phyloP scores from a whole-genome alignment of 2,888 invertebrate genomes.

The Scaptodrosophila latifasciaeformis region DNA sequence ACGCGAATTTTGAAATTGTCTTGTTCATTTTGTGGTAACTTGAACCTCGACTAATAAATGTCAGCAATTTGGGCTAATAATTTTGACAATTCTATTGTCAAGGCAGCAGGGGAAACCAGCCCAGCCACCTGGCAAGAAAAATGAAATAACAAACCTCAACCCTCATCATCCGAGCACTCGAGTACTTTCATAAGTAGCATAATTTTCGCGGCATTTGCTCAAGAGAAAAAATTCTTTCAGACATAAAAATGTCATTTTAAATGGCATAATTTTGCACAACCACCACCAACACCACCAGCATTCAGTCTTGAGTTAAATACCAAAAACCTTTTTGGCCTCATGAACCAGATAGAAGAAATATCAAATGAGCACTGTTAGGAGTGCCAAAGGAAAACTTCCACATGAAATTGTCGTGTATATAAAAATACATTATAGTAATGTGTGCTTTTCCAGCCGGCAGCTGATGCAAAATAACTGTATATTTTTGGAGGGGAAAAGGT shows the following conservation, averaged over 20 bases:
- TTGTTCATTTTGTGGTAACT: constrained; percentile 14
- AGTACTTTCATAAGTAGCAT: constrained; percentile 29
- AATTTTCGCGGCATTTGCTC: constrained; percentile 32
- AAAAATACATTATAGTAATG: constrained; percentile 72
- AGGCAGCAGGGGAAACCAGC: constrained; percentile 5
- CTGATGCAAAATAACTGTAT: constrained; percentile 54
- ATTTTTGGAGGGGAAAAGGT: constrained; percentile 2
- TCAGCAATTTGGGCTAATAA: constrained; percentile 65
- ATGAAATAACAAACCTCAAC: not conserved
- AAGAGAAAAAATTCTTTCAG: constrained; percentile 31
- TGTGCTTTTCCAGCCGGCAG: constrained; percentile 56
- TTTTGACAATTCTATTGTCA: constrained; percentile 69
- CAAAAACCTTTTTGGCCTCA: constrained; percentile 32
- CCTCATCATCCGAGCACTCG: constrained; percentile 24
- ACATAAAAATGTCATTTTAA: constrained; percentile 66
- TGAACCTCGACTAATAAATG: constrained; percentile 58
- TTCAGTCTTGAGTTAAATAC: constrained; percentile 43
- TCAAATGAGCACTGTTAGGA: constrained; percentile 10
- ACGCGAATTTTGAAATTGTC: too few relatives aligned
- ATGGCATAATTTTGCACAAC: constrained; percentile 48
- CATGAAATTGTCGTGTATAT: constrained; percentile 29
- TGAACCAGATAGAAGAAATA: constrained; percentile 8
- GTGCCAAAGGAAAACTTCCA: constrained; percentile 9
- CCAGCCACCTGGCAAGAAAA: not conserved
- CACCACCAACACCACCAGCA: constrained; percentile 5